Evolutionary conservation across 2,888 invertebrate genomes (phyloP).

Genomic region (Thelaira solivaga): DNA sequence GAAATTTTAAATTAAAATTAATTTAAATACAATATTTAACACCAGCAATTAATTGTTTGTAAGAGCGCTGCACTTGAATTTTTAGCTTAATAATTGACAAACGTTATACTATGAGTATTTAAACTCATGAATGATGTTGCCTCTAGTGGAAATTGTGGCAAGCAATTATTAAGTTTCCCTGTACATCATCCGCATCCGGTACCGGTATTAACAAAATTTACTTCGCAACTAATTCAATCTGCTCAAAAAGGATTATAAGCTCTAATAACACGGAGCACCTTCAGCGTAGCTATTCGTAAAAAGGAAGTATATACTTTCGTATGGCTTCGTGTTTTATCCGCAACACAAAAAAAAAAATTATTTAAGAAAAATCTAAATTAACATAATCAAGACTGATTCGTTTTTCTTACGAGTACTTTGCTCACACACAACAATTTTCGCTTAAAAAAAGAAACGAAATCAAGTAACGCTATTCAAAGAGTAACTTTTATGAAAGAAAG

Average conservation of each 20-base stretch:
- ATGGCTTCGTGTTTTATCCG: too few species aligned
- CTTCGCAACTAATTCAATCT: constrained; percentile 74
- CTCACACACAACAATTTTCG: too few species aligned
- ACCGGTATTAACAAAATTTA: constrained; percentile 74
- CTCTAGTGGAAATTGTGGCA: constrained; percentile 1
- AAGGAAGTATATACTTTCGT: constrained; percentile 13
- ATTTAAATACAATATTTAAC: too few species aligned
- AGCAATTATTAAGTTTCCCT: constrained; percentile 21
- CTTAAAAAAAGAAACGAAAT: too few species aligned
- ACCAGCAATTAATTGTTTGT: too few species aligned
- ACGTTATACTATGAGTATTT: background rate
- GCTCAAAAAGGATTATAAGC: constrained; percentile 72
- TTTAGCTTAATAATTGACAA: background rate
- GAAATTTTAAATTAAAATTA: too few species aligned
- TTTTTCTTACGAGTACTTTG: too few species aligned
- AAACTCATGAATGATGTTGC: background rate
- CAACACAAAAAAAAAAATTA: too few species aligned
- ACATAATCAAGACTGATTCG: too few species aligned
- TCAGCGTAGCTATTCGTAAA: background rate
- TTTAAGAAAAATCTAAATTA: too few species aligned
- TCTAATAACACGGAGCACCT: constrained; percentile 52
- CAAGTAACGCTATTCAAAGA: too few species aligned
- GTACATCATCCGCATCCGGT: constrained; percentile 70
- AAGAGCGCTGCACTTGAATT: constrained; percentile 31
- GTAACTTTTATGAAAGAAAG: too few species aligned